These are phyloP conservation scores for Drosophila trichaetosa DNA, from an alignment of 2,888 invertebrate genomes.

Conservation along the genomic window DNA sequence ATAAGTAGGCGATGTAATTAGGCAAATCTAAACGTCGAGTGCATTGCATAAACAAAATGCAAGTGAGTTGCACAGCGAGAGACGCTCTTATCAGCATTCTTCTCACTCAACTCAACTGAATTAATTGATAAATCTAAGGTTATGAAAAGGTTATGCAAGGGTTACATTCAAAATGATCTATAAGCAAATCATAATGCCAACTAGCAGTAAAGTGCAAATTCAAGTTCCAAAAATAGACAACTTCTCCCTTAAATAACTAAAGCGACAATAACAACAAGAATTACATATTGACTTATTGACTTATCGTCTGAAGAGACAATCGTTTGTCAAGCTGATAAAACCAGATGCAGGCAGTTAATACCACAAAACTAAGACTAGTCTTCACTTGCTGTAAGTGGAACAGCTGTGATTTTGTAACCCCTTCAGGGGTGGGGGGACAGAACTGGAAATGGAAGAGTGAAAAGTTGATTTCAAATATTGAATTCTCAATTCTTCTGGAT, in stretches of 20 bases:
- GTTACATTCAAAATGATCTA: constrained; percentile 4
- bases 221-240: constrained; percentile 36
- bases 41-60: constrained; percentile 63
- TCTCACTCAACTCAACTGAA: constrained; percentile 9
- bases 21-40: constrained; percentile 49
- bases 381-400: constrained; percentile 4
- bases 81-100: constrained; percentile 49
- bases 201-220: constrained; percentile 23
- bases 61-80: constrained; percentile 44
- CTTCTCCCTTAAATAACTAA: constrained; percentile 26
- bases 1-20: constrained; percentile 53
- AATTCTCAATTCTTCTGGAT: neutral
- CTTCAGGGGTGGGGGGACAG: constrained; percentile 7
- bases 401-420: neutral
- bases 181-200: constrained; percentile 8
- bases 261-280: constrained; percentile 35
- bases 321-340: constrained; percentile 62
- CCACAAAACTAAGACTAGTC: constrained; percentile 52
- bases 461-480: neutral
- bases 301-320: constrained; percentile 55
- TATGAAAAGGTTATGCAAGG: constrained; percentile 66
- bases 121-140: constrained; percentile 53
- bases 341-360: constrained; percentile 56
- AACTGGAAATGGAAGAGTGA: neutral
- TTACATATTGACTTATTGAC: constrained; percentile 44